phyloP scores from a whole-genome alignment of 1,140 invertebrate genomes.

The Lysiphlebus fabarum region DNA sequence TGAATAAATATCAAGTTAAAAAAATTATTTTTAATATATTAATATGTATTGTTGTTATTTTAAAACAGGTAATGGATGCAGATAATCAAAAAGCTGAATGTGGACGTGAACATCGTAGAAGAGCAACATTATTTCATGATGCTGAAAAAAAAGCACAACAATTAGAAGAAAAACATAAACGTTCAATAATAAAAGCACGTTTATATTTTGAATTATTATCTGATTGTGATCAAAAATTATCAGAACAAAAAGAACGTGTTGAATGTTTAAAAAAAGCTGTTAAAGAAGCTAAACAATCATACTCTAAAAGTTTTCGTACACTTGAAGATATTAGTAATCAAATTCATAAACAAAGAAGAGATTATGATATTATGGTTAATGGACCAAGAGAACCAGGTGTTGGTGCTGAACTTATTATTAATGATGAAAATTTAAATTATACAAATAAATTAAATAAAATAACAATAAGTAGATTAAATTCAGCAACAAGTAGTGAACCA shows the following conservation, averaged over 20 bases:
- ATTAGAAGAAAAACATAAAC: conserved; percentile 73
- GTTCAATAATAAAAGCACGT: conserved; percentile 78
- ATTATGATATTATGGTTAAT: conserved; percentile 54
- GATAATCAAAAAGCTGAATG: conserved; percentile 84
- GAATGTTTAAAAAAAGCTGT: conserved; percentile 76
- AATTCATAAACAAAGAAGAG: conserved; percentile 72
- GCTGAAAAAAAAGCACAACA: conserved; percentile 75
- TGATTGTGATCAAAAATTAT: conserved; percentile 81
- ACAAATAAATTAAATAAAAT: conserved; percentile 40
- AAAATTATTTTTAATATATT: conserved; percentile 1
- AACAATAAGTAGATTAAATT: conserved; percentile 37
- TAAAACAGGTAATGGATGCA: conserved; percentile 84
- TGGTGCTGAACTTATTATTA: conserved; percentile 72
- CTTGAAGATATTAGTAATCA: conserved; percentile 91
- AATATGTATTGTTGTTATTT: conserved; percentile 2
- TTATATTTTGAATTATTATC: conserved; percentile 90
- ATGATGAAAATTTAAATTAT: conserved; percentile 49
- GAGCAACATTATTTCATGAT: conserved; percentile 71
- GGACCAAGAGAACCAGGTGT: conserved; percentile 85
- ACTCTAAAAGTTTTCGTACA: conserved; percentile 78
- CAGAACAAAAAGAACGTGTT: conserved; percentile 81
- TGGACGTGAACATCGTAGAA: conserved; percentile 79
- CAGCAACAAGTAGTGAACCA: conserved; percentile 30
- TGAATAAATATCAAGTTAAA: too few relatives aligned
- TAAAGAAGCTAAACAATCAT: conserved; percentile 73